These are phyloP conservation scores for Cuculus canorus DNA, from an alignment of 2,797 vertebrate species.

Conservation along the genomic window DNA sequence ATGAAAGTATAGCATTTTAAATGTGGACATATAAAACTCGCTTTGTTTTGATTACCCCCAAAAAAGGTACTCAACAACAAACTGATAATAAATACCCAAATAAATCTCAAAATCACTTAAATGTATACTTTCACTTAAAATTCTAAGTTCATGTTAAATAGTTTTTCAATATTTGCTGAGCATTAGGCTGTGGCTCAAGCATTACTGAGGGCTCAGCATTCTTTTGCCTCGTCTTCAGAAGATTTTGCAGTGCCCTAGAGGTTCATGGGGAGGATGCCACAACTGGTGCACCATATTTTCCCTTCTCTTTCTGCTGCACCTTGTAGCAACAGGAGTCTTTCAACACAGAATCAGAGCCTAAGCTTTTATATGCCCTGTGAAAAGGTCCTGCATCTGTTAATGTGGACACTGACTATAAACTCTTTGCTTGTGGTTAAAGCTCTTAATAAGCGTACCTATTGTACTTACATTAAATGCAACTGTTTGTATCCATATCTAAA, in stretches of 20 bases:
- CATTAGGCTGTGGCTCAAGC: background rate
- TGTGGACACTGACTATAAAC: background rate
- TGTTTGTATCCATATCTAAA: background rate
- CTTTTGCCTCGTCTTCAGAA: background rate
- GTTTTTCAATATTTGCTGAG: background rate
- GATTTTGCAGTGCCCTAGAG: background rate
- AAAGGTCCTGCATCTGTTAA: background rate
- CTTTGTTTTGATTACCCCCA: background rate
- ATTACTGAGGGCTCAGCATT: background rate
- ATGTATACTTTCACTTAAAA: background rate
- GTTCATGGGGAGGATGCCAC: background rate
- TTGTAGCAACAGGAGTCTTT: background rate
- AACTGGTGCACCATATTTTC: background rate
- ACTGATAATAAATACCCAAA: background rate
- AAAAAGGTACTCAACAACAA: background rate
- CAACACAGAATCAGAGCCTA: background rate
- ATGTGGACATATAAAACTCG: background rate
- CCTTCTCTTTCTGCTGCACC: background rate
- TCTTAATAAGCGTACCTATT: background rate
- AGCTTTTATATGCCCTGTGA: background rate
- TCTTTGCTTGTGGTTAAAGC: background rate
- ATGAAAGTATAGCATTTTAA: background rate
- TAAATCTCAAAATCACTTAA: background rate
- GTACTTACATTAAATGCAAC: background rate
- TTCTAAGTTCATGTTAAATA: background rate